Conservation (phyloP, 2,888 invertebrate genomes). For the Seira musarum region DNA sequence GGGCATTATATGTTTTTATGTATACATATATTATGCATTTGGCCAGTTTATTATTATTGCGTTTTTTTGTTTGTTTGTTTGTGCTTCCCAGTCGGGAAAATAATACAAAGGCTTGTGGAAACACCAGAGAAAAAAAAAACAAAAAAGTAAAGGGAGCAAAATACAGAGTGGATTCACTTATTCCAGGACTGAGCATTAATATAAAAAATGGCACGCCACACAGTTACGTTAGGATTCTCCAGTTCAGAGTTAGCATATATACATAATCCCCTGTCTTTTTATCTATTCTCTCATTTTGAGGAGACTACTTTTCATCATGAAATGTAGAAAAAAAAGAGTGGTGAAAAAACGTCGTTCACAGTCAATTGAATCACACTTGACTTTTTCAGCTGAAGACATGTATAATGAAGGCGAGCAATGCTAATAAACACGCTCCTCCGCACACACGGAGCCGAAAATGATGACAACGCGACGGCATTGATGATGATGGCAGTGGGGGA, state of each 20-base stretch:
- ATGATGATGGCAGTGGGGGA: constrained; percentile 19
- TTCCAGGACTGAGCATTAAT: not conserved
- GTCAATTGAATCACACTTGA: constrained; percentile 61
- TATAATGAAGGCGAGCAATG: constrained; percentile 21
- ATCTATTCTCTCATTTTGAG: constrained; percentile 18
- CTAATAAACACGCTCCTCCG: not conserved
- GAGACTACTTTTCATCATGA: constrained; percentile 52
- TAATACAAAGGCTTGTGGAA: too few species aligned
- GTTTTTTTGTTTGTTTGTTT: not conserved
- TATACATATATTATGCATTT: constrained; percentile 8
- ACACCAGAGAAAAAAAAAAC: not conserved
- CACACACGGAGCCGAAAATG: too few species aligned
- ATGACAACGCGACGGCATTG: not conserved
- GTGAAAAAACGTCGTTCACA: constrained; percentile 54
- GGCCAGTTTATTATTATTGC: constrained; percentile 10
- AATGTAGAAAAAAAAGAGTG: constrained; percentile 36
- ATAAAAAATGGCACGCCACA: not conserved
- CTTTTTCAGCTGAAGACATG: constrained; percentile 53
- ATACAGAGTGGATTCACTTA: not conserved
- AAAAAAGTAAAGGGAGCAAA: not conserved
- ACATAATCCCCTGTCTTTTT: not conserved
- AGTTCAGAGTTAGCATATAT: too few species aligned
- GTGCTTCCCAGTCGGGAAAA: too few species aligned
- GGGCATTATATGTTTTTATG: constrained; percentile 3
- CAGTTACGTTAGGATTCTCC: not conserved